Base-by-base conservation (phyloP, 2,888 invertebrate species). In the Geophilus truncorum region DNA sequence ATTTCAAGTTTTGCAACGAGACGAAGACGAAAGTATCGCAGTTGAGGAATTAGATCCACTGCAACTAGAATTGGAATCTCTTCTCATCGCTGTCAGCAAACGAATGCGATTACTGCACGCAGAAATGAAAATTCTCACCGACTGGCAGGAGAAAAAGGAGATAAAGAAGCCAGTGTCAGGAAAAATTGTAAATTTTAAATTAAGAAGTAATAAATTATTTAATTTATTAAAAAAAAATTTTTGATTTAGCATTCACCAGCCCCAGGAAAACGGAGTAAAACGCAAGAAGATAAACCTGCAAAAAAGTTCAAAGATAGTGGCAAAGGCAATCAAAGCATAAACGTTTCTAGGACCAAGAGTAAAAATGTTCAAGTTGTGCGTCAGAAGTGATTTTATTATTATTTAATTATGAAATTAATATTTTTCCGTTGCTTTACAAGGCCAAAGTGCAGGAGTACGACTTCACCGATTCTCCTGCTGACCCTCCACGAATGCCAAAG, bases 11-110 rank as follows among this genome's bases (percentile, higher is more conserved):
- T 82, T 86, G 80, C 81, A 84, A 1, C 82, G 86, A 80, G 90
- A 91, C 36, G 89, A 91, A 1, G 93, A 93, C 81, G 94, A 94
- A 85, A 91, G 91, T 3, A 91, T 96, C 82, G 92, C 92, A 21
- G 93, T 95, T 89, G 96, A 97, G 84, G 96, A 97, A 86, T 88
- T 97, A 77, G 96, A 97, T 86, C 90, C 91, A 0, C 88, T 97
- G 10, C 97, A 97, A 86, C 88, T 93, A 79, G 97, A 97, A 86
- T 87, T 97, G 79, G 97, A 97, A 87, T 92, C 92, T 25, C 88
- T 97, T 78, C 89, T 97, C 28, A 93, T 94, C 0, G 93, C 93
- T 79, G 93, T 93, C 80, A 94, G 94, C 0, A 90, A 95, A 18
- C 90, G 96, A 81, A 90, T 92, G 83, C 90, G 94, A 83, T 91